Evolutionary conservation across 1,140 invertebrate species (phyloP).

Genomic region (Vanessa atalanta): DNA sequence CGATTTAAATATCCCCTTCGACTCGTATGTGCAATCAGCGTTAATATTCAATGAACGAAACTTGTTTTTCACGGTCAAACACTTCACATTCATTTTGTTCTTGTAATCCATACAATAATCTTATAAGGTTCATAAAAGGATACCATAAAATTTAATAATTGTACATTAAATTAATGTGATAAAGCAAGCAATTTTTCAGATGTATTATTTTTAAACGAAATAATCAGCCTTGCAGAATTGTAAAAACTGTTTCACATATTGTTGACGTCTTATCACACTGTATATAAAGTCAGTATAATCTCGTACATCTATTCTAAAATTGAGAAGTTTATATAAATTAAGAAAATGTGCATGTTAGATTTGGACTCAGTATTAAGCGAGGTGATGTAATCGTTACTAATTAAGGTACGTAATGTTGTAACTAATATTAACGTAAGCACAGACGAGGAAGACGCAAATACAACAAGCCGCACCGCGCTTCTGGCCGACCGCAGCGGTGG

Average conservation of each 20-base stretch:
- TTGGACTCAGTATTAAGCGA: constrained; percentile 39
- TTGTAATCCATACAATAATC: neutral
- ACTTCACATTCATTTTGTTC: neutral
- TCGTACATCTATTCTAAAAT: neutral
- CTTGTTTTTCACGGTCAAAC: neutral
- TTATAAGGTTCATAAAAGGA: neutral
- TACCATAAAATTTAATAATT: neutral
- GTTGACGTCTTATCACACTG: neutral
- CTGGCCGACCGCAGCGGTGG: constrained; percentile 51
- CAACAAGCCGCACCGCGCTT: constrained; percentile 71
- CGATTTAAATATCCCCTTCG: neutral
- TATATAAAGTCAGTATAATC: neutral
- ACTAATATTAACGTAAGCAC: constrained; percentile 62
- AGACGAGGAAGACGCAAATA: constrained; percentile 74
- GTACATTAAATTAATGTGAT: too few species aligned
- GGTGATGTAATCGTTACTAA: constrained; percentile 54
- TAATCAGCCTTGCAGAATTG: neutral
- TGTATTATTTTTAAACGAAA: neutral
- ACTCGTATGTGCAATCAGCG: neutral
- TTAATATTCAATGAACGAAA: neutral
- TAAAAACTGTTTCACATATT: neutral
- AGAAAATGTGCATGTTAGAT: constrained; percentile 32
- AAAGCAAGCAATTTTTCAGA: neutral
- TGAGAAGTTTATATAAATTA: neutral
- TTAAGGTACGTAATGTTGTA: constrained; percentile 55